Conservation (phyloP, 2,888 invertebrate species). For the Dolichomitus sp. region DNA sequence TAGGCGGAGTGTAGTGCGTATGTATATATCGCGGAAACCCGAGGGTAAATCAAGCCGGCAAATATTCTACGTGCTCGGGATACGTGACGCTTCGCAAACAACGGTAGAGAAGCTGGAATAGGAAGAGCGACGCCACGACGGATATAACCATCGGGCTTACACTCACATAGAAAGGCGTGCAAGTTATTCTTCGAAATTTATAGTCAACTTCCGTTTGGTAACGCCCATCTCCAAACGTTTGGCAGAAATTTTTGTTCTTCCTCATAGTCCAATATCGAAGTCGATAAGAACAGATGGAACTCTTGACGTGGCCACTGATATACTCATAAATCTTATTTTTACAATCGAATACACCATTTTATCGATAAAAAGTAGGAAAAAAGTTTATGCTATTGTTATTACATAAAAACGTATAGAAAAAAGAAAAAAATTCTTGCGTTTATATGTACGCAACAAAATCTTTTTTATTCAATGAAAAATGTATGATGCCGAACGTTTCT, state of each 20-base stretch:
- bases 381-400: too few species aligned
- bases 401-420: too few species aligned
- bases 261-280: background rate
- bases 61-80: constrained; percentile 63
- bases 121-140: constrained; percentile 42
- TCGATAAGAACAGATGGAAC: background rate
- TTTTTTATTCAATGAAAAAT: too few species aligned
- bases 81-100: constrained; percentile 57
- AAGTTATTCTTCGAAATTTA: constrained; percentile 42
- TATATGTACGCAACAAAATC: too few species aligned
- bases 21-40: constrained; percentile 31
- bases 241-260: constrained; percentile 7
- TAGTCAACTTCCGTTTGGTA: constrained; percentile 41
- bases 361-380: background rate
- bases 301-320: background rate
- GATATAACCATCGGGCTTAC: constrained; percentile 40
- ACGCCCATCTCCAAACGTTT: constrained; percentile 16
- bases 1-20: constrained; percentile 1
- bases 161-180: background rate
- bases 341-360: background rate
- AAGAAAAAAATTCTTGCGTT: too few species aligned
- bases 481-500: too few species aligned
- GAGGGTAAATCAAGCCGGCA: constrained; percentile 53
- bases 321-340: background rate
- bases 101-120: constrained; percentile 11